A percentile compares a stretch with the other conserved stretches of the same genome.
Evolutionary conservation across 2,888 invertebrate species (phyloP).

Genomic region (Tanaodytes sp.): DNA sequence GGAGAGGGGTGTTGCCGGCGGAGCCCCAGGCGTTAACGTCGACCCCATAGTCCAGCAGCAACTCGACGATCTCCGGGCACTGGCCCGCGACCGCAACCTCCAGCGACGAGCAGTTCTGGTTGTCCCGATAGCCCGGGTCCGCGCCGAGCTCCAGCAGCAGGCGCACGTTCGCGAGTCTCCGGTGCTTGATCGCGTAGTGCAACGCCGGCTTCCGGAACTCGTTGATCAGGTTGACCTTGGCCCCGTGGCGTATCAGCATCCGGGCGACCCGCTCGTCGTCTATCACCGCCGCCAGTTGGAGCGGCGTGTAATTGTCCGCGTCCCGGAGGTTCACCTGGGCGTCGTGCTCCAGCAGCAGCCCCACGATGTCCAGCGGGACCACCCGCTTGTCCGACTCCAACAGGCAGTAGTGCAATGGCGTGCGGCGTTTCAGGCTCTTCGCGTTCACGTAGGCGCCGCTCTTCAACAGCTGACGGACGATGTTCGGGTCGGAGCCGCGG

Average conservation of each 20-base stretch:
- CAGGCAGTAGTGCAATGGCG: constrained; percentile 1
- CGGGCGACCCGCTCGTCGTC: not conserved
- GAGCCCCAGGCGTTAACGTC: not conserved
- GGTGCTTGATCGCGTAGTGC: no score
- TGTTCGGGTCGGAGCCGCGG: not conserved
- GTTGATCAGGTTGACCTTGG: no score
- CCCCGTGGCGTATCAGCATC: not conserved
- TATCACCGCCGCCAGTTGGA: not conserved
- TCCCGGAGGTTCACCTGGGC: not conserved
- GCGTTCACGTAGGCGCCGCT: not conserved
- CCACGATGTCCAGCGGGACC: not conserved
- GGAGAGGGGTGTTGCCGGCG: not conserved
- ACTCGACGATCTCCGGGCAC: no score
- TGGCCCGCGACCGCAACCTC: no score
- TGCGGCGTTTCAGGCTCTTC: not conserved
- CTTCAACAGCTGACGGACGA: not conserved
- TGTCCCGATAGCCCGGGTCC: no score
- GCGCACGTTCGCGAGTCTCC: no score
- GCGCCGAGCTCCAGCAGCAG: no score
- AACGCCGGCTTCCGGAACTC: no score
- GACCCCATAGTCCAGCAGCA: no score
- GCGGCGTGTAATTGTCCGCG: not conserved
- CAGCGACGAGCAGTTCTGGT: no score
- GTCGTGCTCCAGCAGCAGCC: not conserved
- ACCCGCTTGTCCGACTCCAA: not conserved